phyloP scores from a whole-genome alignment of 2,113 vertebrate genomes.

The Alaudala cheleensis region DNA sequence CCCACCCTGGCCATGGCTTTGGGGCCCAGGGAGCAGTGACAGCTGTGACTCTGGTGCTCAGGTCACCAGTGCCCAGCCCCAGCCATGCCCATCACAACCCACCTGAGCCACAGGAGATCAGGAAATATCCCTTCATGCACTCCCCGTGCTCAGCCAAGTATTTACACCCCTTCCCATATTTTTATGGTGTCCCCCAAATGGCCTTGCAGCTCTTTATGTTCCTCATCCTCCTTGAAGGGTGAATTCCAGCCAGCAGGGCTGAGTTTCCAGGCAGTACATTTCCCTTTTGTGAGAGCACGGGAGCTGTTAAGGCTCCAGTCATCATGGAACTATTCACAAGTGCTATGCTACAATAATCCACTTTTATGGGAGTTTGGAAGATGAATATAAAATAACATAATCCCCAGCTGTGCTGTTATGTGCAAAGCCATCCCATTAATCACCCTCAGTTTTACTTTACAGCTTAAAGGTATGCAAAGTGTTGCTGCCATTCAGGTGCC shows the following conservation, averaged over 20 bases:
- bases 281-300: neutral
- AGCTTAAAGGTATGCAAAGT: constrained; percentile 33
- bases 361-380: constrained; percentile 62
- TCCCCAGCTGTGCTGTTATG: constrained; percentile 46
- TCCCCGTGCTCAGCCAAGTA: neutral
- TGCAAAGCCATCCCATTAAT: constrained; percentile 51
- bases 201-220: neutral
- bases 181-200: neutral
- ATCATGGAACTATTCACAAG: constrained; percentile 8
- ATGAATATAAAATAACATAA: constrained; percentile 59
- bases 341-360: constrained; percentile 37
- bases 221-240: neutral
- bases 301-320: neutral
- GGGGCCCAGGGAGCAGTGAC: neutral
- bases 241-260: neutral
- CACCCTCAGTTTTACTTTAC: constrained; percentile 44
- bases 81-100: no score
- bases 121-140: neutral
- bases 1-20: rapidly evolving
- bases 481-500: constrained; percentile 23
- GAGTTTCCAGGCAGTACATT: neutral
- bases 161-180: neutral
- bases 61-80: neutral
- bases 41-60: neutral
- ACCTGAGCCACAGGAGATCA: neutral